Evolutionary conservation across 1,140 invertebrate species (phyloP).

Genomic region (Heliothis subflexa): DNA sequence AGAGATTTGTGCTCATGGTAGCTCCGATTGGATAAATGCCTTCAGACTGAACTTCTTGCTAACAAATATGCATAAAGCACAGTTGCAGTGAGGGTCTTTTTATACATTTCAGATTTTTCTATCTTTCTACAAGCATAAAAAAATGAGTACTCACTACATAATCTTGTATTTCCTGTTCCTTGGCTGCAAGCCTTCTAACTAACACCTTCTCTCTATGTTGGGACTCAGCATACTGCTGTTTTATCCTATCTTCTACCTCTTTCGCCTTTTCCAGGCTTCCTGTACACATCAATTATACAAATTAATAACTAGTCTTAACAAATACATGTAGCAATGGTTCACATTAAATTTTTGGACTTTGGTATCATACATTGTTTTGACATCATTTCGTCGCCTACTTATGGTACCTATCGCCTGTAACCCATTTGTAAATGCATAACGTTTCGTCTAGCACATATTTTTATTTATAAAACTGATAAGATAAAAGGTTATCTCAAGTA

Average conservation of each 20-base stretch:
- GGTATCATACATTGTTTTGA: slow-evolving; percentile 14
- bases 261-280: slow-evolving; percentile 91
- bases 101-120: no score
- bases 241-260: slow-evolving; percentile 93
- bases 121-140: neutral
- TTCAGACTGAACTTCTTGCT: no score
- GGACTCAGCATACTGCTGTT: slow-evolving; percentile 93
- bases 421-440: slow-evolving; percentile 21
- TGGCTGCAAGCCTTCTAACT: slow-evolving; percentile 95
- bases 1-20: no score
- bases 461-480: slow-evolving; percentile 26
- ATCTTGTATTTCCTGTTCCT: slow-evolving; percentile 98
- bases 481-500: slow-evolving; percentile 31
- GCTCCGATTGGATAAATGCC: no score
- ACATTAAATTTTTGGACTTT: neutral
- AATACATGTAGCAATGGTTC: neutral
- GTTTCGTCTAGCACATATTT: slow-evolving; percentile 12
- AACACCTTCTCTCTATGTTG: slow-evolving; percentile 96
- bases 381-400: neutral
- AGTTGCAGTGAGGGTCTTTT: neutral
- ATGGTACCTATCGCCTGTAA: neutral
- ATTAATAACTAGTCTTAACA: slow-evolving; percentile 9
- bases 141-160: slow-evolving; percentile 92
- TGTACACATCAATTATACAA: slow-evolving; percentile 78
- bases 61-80: neutral